Percentiles rank a stretch among this genome's conserved stretches.
Conservation (phyloP, 2,797 vertebrate species). For the Tachyglossus aculeatus region DNA sequence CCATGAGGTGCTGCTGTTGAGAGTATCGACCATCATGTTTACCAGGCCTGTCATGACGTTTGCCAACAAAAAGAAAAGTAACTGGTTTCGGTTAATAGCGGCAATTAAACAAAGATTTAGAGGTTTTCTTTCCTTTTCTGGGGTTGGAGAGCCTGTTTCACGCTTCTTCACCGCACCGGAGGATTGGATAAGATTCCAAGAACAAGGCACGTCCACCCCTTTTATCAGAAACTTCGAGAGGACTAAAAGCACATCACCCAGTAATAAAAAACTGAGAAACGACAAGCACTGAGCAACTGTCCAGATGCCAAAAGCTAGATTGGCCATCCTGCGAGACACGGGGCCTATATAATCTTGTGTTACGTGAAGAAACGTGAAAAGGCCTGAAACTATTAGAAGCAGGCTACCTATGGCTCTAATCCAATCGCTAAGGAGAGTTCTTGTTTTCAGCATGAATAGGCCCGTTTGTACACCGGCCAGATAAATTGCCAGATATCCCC, state of each 20-base stretch:
- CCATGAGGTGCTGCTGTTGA: slow-evolving; percentile 74
- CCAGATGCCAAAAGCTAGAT: slow-evolving; percentile 91
- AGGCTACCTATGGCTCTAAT: slow-evolving; percentile 67
- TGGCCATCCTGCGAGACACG: slow-evolving; percentile 90
- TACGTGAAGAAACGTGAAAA: slow-evolving; percentile 71
- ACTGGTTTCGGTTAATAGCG: slow-evolving; percentile 89
- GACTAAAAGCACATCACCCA: slow-evolving; percentile 79
- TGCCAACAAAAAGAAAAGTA: slow-evolving; percentile 90
- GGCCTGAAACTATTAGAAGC: slow-evolving; percentile 58
- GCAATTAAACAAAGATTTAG: slow-evolving; percentile 80
- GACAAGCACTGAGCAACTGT: slow-evolving; percentile 82
- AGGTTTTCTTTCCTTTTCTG: slow-evolving; percentile 33
- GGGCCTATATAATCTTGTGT: slow-evolving; percentile 78
- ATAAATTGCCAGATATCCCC: slow-evolving; percentile 88
- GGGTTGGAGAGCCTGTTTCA: background rate
- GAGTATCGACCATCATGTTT: slow-evolving; percentile 85
- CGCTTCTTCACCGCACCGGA: slow-evolving; percentile 30
- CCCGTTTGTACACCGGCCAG: slow-evolving; percentile 91
- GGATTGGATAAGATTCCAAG: slow-evolving; percentile 72
- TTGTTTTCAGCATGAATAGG: slow-evolving; percentile 77
- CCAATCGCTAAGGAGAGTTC: slow-evolving; percentile 81
- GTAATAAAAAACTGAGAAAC: slow-evolving; percentile 77
- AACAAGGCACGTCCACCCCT: slow-evolving; percentile 77
- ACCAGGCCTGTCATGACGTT: slow-evolving; percentile 90
- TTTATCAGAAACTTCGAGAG: slow-evolving; percentile 80